Base-by-base conservation (phyloP, 2,113 vertebrate species). In the Heliornis fulica region DNA sequence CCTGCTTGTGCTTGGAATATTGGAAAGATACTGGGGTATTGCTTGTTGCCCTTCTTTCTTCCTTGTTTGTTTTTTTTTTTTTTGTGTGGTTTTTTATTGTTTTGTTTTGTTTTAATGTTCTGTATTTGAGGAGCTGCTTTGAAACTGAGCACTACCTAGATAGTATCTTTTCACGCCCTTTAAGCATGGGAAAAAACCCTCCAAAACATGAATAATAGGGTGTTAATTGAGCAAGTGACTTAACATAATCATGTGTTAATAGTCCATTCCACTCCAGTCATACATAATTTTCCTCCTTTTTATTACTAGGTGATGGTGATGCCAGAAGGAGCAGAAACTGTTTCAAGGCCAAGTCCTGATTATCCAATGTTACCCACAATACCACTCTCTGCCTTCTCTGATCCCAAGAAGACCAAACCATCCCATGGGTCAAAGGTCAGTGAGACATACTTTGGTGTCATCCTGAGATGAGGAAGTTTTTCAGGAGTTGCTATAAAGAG, bases 281-380 rank as follows among this genome's bases (percentile, higher is more conserved):
- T 76, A 70, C 63, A 36, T 98, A 53, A 87, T 87, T 96, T 96
- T 87, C 96, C 90, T 97, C 89, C 87, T 96, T 94, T 98, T 92
- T 96, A 81, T 95, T 96, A 92, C 59, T 96, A 99, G 99, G 98
- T 99, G 64, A 98, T 99, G 98, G 99, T 99, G 93, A 99, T 99
- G 96, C 99, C 99, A 40, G 99, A 99, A 97, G 99, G 99, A 93
- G 98, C 99, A 46, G 99, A 99, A 96, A 97, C 98, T 14, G 98
- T 99, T 94, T 99, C 99, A 38, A 98, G 99, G 95, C 99, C 99
- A 63, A 99, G 99, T 95, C 99, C 99, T 0, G 99, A 99, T 97
- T 99, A 99, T 96, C 99, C 99, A 0, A 99, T 99, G 98, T 98
- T 99, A 83, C 99, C 99, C 97, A 99, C 99, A 87, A 99, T 99